Evolutionary conservation across 2,888 invertebrate genomes (phyloP).

Genomic region (Brenthis hecate): DNA sequence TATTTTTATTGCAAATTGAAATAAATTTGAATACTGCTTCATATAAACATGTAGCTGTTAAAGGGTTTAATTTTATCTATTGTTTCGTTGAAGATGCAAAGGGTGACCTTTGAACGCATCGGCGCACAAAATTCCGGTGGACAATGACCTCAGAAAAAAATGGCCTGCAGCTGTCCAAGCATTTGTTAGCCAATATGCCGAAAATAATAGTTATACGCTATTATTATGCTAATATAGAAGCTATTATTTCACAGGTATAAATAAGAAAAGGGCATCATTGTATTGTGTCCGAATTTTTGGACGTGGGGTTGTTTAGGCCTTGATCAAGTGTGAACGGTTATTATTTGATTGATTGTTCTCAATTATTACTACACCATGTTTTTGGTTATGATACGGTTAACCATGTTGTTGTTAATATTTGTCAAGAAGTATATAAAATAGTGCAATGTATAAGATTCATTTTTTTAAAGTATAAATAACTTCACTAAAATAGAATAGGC

Average conservation of each 20-base stretch:
- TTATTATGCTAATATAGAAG: conserved; percentile 77
- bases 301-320: conserved; percentile 55
- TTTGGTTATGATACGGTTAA: background rate
- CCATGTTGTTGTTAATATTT: no score
- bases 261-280: conserved; percentile 52
- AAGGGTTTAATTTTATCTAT: conserved; percentile 33
- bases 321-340: conserved; percentile 56
- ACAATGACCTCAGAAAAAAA: conserved; percentile 67
- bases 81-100: conserved; percentile 38
- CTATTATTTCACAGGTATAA: conserved; percentile 77
- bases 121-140: conserved; percentile 65
- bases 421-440: no score
- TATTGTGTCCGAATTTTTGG: conserved; percentile 56
- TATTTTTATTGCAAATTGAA: background rate
- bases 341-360: conserved; percentile 74
- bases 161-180: conserved; percentile 72
- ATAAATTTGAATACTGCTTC: conserved; percentile 1
- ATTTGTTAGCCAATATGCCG: conserved; percentile 69
- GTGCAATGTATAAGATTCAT: no score
- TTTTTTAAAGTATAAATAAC: no score
- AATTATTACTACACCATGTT: conserved; percentile 43
- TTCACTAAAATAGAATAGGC: no score
- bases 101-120: conserved; percentile 61
- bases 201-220: conserved; percentile 72
- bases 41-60: conserved; percentile 17